A percentile compares a stretch with the other conserved stretches of the same genome.
phyloP scores from a whole-genome alignment of 1,140 invertebrate genomes.

The Armadillidium nasatum region DNA sequence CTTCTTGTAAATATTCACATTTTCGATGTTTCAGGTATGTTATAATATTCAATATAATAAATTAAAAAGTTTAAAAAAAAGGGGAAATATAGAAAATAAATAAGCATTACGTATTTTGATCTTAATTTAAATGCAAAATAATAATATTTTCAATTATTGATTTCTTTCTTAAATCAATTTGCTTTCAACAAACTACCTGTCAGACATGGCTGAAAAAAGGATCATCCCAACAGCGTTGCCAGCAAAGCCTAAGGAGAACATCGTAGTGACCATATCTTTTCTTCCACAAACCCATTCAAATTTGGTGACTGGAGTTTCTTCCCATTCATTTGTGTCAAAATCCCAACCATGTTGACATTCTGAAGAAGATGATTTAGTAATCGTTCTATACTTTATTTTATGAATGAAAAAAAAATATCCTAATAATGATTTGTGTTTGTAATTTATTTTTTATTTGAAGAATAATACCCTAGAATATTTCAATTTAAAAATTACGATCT shows the following conservation, averaged over 20 bases:
- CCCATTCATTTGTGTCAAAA: slow-evolving; percentile 56
- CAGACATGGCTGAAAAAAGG: slow-evolving; percentile 35
- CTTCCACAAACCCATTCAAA: slow-evolving; percentile 36
- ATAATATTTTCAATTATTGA: background rate
- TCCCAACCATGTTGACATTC: slow-evolving; percentile 71
- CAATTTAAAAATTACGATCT: too few relatives aligned
- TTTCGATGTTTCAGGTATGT: too few relatives aligned
- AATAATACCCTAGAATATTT: too few relatives aligned
- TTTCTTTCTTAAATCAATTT: background rate
- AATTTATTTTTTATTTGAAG: too few relatives aligned
- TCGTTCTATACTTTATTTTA: too few relatives aligned
- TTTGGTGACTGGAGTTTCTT: slow-evolving; percentile 29
- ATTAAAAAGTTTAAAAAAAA: too few relatives aligned
- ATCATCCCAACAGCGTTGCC: slow-evolving; percentile 38
- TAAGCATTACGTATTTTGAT: too few relatives aligned
- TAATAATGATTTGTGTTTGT: too few relatives aligned
- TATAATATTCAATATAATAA: too few relatives aligned
- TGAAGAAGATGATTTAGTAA: background rate
- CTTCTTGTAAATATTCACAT: too few relatives aligned
- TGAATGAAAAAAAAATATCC: too few relatives aligned
- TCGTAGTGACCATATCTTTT: slow-evolving; percentile 29
- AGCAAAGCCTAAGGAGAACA: slow-evolving; percentile 32
- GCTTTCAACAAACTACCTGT: slow-evolving; percentile 25
- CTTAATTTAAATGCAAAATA: background rate
- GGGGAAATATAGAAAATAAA: too few relatives aligned